Conservation (phyloP, 1,140 invertebrate species). For the Gryon sp. region DNA sequence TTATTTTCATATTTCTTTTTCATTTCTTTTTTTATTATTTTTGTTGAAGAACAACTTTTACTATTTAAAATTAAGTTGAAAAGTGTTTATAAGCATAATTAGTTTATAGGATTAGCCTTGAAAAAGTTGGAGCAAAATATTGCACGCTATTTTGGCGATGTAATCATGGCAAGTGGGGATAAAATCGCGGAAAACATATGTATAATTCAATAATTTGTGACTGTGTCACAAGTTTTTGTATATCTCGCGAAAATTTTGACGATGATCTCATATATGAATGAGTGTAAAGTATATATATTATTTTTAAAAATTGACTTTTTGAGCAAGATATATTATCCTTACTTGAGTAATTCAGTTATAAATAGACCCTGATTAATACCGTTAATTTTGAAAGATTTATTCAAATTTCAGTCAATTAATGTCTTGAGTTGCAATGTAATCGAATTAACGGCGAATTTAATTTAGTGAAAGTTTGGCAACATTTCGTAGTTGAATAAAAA, state of each 20-base stretch:
- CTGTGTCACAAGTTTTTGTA: background rate
- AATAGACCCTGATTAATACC: no score
- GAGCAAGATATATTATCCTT: no score
- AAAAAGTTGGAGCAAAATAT: slow-evolving; percentile 20
- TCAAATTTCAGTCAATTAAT: no score
- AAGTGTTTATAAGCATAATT: slow-evolving; percentile 4
- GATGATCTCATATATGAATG: slow-evolving; percentile 23
- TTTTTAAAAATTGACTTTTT: no score
- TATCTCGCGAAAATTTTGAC: slow-evolving; percentile 3
- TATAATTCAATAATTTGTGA: background rate
- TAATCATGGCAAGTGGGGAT: background rate
- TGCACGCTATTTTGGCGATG: slow-evolving; percentile 34
- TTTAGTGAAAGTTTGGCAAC: no score
- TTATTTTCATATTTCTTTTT: background rate
- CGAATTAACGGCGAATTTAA: no score
- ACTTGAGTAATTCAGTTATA: no score
- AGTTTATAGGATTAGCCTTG: slow-evolving; percentile 19
- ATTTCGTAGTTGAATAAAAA: no score
- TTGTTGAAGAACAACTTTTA: no score
- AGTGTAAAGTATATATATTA: background rate
- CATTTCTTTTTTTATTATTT: background rate
- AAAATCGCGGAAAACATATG: background rate
- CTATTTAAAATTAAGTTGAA: no score
- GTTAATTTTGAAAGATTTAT: no score
- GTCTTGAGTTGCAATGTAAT: no score